A percentile compares a stretch with the other conserved stretches of the same genome.
phyloP scores from a whole-genome alignment of 2,113 vertebrate species.

The Leucopsar rothschildi region DNA sequence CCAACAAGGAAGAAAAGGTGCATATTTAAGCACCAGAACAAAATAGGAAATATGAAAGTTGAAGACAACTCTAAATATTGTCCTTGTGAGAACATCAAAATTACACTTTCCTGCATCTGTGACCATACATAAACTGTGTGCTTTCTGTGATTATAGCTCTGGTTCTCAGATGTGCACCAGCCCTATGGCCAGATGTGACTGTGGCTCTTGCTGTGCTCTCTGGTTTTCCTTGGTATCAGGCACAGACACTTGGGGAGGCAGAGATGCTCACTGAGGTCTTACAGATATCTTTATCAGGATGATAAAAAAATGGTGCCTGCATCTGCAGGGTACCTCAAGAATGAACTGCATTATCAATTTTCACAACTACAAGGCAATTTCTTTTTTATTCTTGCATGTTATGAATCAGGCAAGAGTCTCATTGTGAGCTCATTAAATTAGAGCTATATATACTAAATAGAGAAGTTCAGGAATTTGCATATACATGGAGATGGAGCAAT shows the following conservation, averaged over 20 bases:
- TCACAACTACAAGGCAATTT: background rate
- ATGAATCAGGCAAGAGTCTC: background rate
- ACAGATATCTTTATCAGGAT: background rate
- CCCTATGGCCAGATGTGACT: fast-evolving
- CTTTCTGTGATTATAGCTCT: background rate
- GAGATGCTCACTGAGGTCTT: background rate
- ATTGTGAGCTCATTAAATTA: background rate
- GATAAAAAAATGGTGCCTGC: background rate
- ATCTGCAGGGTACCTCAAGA: background rate
- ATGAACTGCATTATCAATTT: background rate
- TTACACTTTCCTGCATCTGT: background rate
- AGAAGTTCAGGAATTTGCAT: background rate
- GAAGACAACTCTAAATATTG: background rate
- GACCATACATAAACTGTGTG: background rate
- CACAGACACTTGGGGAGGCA: fast-evolving
- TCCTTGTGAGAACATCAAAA: background rate
- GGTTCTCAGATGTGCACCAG: background rate
- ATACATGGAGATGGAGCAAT: background rate
- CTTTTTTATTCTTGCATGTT: background rate
- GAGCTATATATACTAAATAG: background rate
- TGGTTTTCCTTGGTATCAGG: background rate
- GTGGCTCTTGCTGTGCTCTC: fast-evolving
- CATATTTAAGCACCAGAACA: background rate
- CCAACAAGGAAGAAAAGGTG: background rate
- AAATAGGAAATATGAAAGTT: background rate